A percentile compares a stretch with the other conserved stretches of the same genome.
These are phyloP conservation scores for Darevskia nairensis DNA, from an alignment of 2,797 vertebrate species.

Conservation along the genomic window DNA sequence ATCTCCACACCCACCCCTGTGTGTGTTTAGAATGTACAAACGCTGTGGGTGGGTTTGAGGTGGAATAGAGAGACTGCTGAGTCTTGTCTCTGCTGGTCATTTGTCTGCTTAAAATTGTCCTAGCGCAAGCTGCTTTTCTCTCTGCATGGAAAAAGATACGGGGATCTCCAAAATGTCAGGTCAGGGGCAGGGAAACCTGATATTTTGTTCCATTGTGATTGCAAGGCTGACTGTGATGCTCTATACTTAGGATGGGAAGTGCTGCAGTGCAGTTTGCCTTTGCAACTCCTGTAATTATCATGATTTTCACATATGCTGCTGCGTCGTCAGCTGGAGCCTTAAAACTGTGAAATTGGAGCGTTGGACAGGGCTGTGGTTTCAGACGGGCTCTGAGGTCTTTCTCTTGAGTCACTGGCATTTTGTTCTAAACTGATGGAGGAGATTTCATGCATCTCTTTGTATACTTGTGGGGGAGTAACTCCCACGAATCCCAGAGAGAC, in stretches of 20 bases:
- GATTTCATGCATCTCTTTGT: background rate
- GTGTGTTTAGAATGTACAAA: background rate
- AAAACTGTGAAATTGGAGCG: slow-evolving; percentile 2
- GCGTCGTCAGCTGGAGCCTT: background rate
- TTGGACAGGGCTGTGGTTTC: background rate
- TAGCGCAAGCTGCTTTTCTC: background rate
- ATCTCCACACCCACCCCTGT: background rate
- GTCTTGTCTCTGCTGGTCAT: background rate
- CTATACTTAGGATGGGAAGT: background rate
- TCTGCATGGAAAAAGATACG: background rate
- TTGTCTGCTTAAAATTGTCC: background rate
- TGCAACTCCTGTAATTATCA: slow-evolving; percentile 33
- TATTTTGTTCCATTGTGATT: background rate
- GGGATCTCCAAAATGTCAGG: background rate
- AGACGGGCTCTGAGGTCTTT: background rate
- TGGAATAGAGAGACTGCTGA: background rate
- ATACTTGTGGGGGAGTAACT: background rate
- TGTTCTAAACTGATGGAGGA: background rate
- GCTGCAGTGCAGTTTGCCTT: slow-evolving; percentile 4
- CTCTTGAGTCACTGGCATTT: slow-evolving; percentile 4
- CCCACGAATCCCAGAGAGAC: background rate
- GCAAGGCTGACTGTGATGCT: background rate
- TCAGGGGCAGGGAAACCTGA: background rate
- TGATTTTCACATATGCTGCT: slow-evolving; percentile 37
- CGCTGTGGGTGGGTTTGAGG: background rate